Evolutionary conservation across 2,113 vertebrate genomes (phyloP).

Genomic region (Fulica atra): DNA sequence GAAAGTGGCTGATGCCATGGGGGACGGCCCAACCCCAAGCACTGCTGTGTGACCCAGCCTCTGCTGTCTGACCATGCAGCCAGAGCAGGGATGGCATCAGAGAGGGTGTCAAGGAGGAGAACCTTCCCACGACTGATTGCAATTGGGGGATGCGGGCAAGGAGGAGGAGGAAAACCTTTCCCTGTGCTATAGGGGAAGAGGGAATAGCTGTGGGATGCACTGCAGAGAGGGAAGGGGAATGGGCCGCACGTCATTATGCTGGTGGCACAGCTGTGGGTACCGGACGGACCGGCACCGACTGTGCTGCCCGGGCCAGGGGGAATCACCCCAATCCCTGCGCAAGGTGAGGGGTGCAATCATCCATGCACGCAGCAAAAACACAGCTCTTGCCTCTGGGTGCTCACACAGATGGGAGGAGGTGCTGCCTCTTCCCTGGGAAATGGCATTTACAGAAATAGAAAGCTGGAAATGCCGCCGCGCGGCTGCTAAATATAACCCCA

Average conservation of each 20-base stretch:
- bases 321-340: not conserved
- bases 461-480: conserved; percentile 47
- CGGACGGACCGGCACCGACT: not conserved
- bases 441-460: conserved; percentile 49
- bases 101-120: not conserved
- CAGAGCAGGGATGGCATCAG: not conserved
- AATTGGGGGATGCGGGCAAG: not conserved
- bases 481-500: conserved; percentile 56
- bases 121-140: not conserved
- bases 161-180: not conserved
- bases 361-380: not conserved
- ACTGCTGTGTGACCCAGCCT: not conserved
- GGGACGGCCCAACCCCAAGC: rapidly evolving
- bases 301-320: not conserved
- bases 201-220: not conserved
- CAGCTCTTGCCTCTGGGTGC: not conserved
- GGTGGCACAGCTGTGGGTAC: not conserved
- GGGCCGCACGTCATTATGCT: not conserved
- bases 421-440: conserved; percentile 20
- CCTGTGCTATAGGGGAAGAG: not conserved
- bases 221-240: not conserved
- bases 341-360: not conserved
- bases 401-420: not conserved
- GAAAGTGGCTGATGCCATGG: not conserved
- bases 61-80: no score